Conservation (phyloP, 2,797 vertebrate genomes). For the Manis crassicaudata region DNA sequence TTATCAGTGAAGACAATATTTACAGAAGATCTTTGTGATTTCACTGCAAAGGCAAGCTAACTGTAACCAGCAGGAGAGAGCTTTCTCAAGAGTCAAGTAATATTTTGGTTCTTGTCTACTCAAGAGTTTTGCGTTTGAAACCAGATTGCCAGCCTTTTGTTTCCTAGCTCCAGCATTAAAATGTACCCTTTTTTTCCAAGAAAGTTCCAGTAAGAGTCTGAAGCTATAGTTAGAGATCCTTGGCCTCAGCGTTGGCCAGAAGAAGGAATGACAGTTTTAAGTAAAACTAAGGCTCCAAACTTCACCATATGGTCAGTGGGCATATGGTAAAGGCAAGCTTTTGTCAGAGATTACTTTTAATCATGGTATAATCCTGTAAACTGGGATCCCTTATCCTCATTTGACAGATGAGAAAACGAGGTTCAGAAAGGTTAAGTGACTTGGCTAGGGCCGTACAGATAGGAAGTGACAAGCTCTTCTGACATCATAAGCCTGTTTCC, state of each 20-base stretch:
- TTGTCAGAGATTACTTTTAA: background rate
- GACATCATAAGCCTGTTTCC: background rate
- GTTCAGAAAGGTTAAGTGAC: background rate
- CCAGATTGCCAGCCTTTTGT: background rate
- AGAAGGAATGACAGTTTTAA: background rate
- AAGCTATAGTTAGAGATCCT: background rate
- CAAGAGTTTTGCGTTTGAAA: constrained; percentile 41
- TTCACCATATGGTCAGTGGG: background rate
- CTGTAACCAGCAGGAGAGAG: background rate
- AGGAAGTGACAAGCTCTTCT: constrained; percentile 36
- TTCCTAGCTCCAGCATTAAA: background rate
- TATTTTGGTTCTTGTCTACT: constrained; percentile 38
- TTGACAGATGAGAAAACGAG: background rate
- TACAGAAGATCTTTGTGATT: constrained; percentile 30
- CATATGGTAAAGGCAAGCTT: background rate
- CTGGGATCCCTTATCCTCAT: background rate
- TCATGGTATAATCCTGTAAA: background rate
- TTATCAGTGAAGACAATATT: constrained; percentile 28
- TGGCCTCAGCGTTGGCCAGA: background rate
- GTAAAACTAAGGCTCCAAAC: background rate
- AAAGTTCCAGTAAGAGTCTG: background rate
- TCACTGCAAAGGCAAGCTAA: background rate
- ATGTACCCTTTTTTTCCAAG: constrained; percentile 1
- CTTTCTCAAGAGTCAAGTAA: constrained; percentile 21
- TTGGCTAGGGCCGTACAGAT: background rate